A percentile compares a stretch with the other conserved stretches of the same genome.
phyloP scores from a whole-genome alignment of 2,113 vertebrate species.

The Phasianus colchicus region DNA sequence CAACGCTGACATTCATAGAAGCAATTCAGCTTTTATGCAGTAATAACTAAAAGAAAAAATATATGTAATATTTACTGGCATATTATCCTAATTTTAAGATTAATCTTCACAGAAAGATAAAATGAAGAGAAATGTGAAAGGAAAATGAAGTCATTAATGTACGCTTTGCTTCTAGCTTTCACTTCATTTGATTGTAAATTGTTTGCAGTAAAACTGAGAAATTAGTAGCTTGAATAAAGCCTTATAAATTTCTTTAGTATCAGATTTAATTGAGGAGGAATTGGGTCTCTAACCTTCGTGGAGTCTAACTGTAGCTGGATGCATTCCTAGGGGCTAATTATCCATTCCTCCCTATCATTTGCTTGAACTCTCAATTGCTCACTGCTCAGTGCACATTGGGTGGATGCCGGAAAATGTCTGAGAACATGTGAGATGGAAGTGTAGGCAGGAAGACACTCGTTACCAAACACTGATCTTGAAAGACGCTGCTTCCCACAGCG shows the following conservation, averaged over 20 bases:
- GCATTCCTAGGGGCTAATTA: constrained; percentile 54
- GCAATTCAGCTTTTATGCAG: neutral
- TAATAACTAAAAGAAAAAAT: constrained; percentile 53
- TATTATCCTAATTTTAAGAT: constrained; percentile 56
- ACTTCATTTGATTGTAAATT: constrained; percentile 75
- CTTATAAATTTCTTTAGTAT: constrained; percentile 53
- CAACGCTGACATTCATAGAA: neutral
- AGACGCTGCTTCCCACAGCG: neutral
- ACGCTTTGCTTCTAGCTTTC: constrained; percentile 62
- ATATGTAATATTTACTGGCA: constrained; percentile 51
- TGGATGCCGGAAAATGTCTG: constrained; percentile 26
- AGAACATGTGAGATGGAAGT: constrained; percentile 36
- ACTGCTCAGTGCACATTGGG: constrained; percentile 59
- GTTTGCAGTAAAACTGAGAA: constrained; percentile 61
- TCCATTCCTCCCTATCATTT: constrained; percentile 62
- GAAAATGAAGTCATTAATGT: constrained; percentile 65
- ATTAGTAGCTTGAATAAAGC: constrained; percentile 21
- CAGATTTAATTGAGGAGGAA: constrained; percentile 48
- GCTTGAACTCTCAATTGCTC: constrained; percentile 74
- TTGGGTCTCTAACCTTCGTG: constrained; percentile 59
- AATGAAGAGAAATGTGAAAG: constrained; percentile 59
- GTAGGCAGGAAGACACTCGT: neutral
- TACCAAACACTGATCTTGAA: neutral
- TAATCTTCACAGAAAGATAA: constrained; percentile 54
- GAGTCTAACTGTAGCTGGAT: constrained; percentile 16